A percentile compares a stretch with the other conserved stretches of the same genome.
Conservation (phyloP, 2,113 vertebrate species). For the Sorex araneus region DNA sequence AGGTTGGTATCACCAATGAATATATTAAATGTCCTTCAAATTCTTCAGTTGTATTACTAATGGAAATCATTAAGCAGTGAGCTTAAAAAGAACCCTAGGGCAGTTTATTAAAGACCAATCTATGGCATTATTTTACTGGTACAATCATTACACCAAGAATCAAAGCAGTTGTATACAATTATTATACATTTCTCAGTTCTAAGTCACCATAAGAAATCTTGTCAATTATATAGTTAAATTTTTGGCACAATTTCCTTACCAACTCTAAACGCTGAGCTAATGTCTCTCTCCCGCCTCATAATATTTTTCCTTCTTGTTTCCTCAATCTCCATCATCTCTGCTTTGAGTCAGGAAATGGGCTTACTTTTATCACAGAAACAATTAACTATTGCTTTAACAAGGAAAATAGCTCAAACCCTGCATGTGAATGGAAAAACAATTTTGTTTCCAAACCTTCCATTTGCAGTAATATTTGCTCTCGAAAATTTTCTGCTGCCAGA, state of each 20-base stretch:
- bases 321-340: not conserved
- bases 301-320: slow-evolving; percentile 7
- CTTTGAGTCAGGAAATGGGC: slow-evolving; percentile 55
- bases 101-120: not conserved
- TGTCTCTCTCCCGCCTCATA: not conserved
- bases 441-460: not conserved
- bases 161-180: not conserved
- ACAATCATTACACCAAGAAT: not conserved
- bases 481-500: not conserved
- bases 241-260: not conserved
- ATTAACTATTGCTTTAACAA: slow-evolving; percentile 50
- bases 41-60: not conserved
- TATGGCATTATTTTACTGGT: not conserved
- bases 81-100: not conserved
- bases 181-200: not conserved
- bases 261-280: not conserved
- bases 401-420: slow-evolving; percentile 7
- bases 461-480: not conserved
- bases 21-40: not conserved
- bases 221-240: not conserved
- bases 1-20: not conserved
- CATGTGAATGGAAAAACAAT: accelerated
- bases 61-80: not conserved
- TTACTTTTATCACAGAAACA: slow-evolving; percentile 7
- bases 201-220: not conserved